Evolutionary conservation across 2,113 vertebrate genomes (phyloP), one percentile per base, ranked within the genome.

Genomic region (Oceanites oceanicus): DNA sequence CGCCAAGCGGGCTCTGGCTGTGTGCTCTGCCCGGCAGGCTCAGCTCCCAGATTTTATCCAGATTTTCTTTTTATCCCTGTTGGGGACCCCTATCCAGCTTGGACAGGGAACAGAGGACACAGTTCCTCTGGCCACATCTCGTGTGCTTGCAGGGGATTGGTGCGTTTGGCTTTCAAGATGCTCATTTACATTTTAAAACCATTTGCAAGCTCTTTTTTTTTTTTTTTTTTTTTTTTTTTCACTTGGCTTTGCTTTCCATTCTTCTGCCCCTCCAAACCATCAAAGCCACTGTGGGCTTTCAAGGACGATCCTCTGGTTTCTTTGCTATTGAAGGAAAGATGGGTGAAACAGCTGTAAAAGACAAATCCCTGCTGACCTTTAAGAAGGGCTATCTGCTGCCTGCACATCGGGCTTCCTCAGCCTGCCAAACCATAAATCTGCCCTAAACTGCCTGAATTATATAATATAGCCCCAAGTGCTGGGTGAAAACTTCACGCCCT

Each of bases 121-220:
- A 5, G 44, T 55, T 88, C 12, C 49, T 88, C 62, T 72, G 71
- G 19, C 55, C 2, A 4, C 45, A 23, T 32, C 45, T 52, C 7
- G 1, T 32, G 32, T 21, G 32, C 66, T 91, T 3, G 1, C 32
- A 21, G 36, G 61, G 42, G 5, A 25, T 44, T 65, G 92, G 95
- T 82, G 95, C 14, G 2, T 67, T 94, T 88, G 94, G 90, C 88
- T 95, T 90, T 86, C 44, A 44, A 65, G 88, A 47, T 56, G 86
- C 92, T 94, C 86, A 92, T 95, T 96, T 93, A 63, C 91, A 94
- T 94, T 84, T 78, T 55, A 93, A 95, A 94, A 40, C 56, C 65
- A 34, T 93, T 85, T 15, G 70, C 63, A 92, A 95, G 91, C 86
- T 52, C 15, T 7, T 45, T 45, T 45, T 45, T 17, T 45, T 45